Percentiles rank a stretch among this genome's conserved stretches.
phyloP scores from a whole-genome alignment of 2,113 vertebrate species.

The Centrocercus urophasianus region DNA sequence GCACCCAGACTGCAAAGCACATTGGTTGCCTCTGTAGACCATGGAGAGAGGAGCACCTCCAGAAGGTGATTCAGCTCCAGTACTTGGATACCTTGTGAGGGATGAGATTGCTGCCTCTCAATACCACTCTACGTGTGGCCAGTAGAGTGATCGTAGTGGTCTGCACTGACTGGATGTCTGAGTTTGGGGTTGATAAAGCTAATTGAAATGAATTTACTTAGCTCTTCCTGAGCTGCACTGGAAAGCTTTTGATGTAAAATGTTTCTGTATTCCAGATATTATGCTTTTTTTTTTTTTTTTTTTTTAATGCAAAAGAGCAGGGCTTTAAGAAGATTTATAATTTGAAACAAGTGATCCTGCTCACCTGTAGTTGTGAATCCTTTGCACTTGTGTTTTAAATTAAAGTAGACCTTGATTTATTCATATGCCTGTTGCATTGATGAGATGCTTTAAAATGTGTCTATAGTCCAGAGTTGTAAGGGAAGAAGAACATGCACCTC shows the following conservation, averaged over 20 bases:
- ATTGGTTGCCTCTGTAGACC: neutral
- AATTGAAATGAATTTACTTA: neutral
- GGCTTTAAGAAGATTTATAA: slow-evolving; percentile 72
- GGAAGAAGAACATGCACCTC: neutral
- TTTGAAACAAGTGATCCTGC: slow-evolving; percentile 75
- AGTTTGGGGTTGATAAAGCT: neutral
- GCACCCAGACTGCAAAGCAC: neutral
- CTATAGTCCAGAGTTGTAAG: neutral
- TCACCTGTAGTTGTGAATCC: slow-evolving; percentile 78
- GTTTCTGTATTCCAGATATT: slow-evolving; percentile 70
- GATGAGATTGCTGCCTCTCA: neutral
- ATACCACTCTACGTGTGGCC: neutral
- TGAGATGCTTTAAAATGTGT: neutral
- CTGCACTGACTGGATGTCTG: neutral
- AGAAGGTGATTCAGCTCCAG: neutral
- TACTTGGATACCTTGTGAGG: neutral
- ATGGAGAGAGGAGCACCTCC: neutral
- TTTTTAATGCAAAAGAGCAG: slow-evolving; percentile 51
- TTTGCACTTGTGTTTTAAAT: slow-evolving; percentile 86
- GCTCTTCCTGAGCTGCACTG: slow-evolving; percentile 60
- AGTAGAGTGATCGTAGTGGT: neutral
- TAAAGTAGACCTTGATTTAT: slow-evolving; percentile 80
- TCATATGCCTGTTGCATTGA: slow-evolving; percentile 17
- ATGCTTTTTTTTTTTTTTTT: slow-evolving; percentile 45
- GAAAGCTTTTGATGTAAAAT: slow-evolving; percentile 74